Percentiles rank a stretch among this genome's conserved stretches.
Evolutionary conservation across 2,888 invertebrate species (phyloP).

Genomic region (Drosophila kuntzei): DNA sequence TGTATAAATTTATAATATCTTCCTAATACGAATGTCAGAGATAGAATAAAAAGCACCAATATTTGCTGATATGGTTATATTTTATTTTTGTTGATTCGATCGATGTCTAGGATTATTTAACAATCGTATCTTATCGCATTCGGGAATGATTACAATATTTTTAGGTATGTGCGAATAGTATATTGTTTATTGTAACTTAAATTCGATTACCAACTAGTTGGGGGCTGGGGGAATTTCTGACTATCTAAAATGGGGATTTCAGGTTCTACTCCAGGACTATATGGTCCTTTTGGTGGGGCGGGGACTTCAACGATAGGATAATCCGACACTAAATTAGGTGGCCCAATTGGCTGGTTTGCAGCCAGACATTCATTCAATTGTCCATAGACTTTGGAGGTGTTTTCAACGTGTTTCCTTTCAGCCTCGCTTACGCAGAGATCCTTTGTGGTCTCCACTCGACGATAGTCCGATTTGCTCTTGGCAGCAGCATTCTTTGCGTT

Average conservation of each 20-base stretch:
- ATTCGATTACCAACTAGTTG: not conserved
- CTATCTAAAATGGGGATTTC: not conserved
- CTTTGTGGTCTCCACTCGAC: not conserved
- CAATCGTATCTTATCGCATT: not conserved
- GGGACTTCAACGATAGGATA: not conserved
- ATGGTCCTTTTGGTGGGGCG: not conserved
- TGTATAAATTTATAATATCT: too few relatives aligned
- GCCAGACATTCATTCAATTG: conserved; percentile 47
- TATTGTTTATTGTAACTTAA: not conserved
- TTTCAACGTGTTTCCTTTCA: conserved; percentile 47
- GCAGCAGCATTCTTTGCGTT: conserved; percentile 35
- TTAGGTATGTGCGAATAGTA: not conserved
- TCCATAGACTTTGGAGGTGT: conserved; percentile 38
- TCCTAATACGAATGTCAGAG: too few relatives aligned
- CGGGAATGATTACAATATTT: not conserved
- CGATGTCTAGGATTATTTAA: not conserved
- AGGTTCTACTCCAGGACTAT: not conserved
- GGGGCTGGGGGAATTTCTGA: not conserved
- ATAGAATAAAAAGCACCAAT: not conserved
- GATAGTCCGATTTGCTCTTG: conserved; percentile 26
- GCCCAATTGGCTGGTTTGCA: not conserved
- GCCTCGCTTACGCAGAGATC: conserved; percentile 34
- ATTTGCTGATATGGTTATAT: not conserved
- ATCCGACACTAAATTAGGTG: not conserved
- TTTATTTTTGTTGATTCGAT: not conserved